Percentiles rank a stretch among this genome's conserved stretches.
Conservation (phyloP, 2,113 vertebrate genomes). For the Ameiurus melas region DNA sequence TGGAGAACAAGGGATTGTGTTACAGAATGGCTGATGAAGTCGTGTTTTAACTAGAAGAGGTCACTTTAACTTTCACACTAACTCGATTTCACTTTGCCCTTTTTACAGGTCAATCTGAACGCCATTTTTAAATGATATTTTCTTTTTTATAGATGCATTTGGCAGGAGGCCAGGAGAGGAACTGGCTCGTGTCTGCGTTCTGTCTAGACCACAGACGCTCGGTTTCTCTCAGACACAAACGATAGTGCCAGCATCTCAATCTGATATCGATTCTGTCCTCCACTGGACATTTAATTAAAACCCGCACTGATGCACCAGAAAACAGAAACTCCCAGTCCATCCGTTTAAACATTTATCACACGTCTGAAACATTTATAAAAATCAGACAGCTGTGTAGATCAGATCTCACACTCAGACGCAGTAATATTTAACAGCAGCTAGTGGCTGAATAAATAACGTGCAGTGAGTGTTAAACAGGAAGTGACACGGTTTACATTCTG, state of each 20-base stretch:
- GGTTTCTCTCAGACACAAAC: neutral
- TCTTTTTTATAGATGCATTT: neutral
- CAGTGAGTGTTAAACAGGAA: neutral
- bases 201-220: neutral
- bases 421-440: neutral
- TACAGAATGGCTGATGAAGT: neutral
- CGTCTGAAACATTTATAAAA: neutral
- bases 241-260: neutral
- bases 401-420: neutral
- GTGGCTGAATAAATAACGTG: neutral
- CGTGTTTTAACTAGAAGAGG: neutral
- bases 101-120: neutral
- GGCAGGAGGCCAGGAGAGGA: neutral
- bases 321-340: neutral
- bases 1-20: neutral
- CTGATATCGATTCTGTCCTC: neutral
- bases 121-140: neutral
- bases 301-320: neutral
- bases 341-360: neutral
- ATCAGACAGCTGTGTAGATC: neutral
- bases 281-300: slow-evolving; percentile 5
- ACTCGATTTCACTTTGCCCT: neutral
- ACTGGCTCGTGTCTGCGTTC: neutral
- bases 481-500: neutral
- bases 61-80: neutral